Evolutionary conservation across 1,140 invertebrate genomes (phyloP).

Genomic region (Hesperophylax magnus): DNA sequence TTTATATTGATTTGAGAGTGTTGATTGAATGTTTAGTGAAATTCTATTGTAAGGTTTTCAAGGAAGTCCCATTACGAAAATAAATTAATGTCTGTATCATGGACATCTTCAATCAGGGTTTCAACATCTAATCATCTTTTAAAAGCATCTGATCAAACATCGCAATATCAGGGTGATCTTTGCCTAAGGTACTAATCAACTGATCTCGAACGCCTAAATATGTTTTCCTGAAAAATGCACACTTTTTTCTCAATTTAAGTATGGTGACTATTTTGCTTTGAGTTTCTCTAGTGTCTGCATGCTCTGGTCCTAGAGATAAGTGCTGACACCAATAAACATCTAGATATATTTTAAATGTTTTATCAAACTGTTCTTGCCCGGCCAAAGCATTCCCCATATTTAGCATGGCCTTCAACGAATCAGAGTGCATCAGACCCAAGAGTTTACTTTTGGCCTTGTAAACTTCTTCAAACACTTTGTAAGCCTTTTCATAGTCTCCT

Average conservation of each 20-base stretch:
- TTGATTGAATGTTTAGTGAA: too few relatives aligned
- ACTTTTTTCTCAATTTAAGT: neutral
- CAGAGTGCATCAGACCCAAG: neutral
- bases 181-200: neutral
- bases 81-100: too few relatives aligned
- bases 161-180: neutral
- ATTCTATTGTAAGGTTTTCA: too few relatives aligned
- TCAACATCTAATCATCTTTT: neutral
- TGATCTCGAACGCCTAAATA: too few relatives aligned
- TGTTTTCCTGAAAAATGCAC: neutral
- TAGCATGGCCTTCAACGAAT: neutral
- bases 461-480: neutral
- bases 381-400: neutral
- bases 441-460: neutral
- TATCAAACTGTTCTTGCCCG: neutral
- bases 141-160: neutral
- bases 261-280: neutral
- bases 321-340: neutral
- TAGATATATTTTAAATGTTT: neutral
- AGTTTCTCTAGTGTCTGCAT: neutral
- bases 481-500: neutral
- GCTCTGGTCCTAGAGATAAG: neutral
- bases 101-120: too few relatives aligned
- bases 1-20: too few relatives aligned
- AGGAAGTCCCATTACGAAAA: too few relatives aligned